A percentile compares a stretch with the other conserved stretches of the same genome.
Evolutionary conservation across 2,888 invertebrate species (phyloP).

Genomic region (Trissolcus brochymenae): DNA sequence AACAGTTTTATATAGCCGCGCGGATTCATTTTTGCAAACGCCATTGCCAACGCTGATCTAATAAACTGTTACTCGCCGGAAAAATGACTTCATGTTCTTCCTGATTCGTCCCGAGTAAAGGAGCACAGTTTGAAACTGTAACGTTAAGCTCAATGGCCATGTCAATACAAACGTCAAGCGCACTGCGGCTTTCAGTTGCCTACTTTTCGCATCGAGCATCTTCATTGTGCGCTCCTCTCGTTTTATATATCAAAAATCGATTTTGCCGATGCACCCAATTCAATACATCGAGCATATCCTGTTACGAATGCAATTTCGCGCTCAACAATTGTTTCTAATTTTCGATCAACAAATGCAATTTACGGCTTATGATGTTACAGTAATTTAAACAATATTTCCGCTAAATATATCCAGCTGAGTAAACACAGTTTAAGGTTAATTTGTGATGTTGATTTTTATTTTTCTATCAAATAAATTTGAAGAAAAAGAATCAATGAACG

Average conservation of each 20-base stretch:
- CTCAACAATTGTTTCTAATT: not conserved
- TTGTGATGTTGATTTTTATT: too few relatives aligned
- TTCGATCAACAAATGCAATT: slow-evolving; percentile 13
- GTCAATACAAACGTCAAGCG: slow-evolving; percentile 47
- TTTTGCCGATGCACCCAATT: slow-evolving; percentile 26
- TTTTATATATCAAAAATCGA: slow-evolving; percentile 38
- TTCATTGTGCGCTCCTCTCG: slow-evolving; percentile 27
- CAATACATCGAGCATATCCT: slow-evolving; percentile 10
- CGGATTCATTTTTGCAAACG: slow-evolving; percentile 23
- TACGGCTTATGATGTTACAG: not conserved
- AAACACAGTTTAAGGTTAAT: too few relatives aligned
- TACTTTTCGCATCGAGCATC: slow-evolving; percentile 38
- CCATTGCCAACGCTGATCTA: slow-evolving; percentile 18
- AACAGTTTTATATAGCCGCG: not conserved
- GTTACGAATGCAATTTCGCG: slow-evolving; percentile 4
- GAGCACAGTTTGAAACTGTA: slow-evolving; percentile 39
- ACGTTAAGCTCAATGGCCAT: slow-evolving; percentile 42
- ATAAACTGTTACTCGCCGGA: slow-evolving; percentile 24
- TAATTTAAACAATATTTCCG: too few relatives aligned
- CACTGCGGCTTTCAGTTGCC: slow-evolving; percentile 39
- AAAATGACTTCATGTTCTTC: slow-evolving; percentile 27
- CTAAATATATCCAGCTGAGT: too few relatives aligned
- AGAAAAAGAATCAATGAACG: too few relatives aligned
- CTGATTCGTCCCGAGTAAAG: slow-evolving; percentile 28
- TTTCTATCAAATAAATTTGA: too few relatives aligned